Evolutionary conservation across 2,113 vertebrate genomes (phyloP).

Genomic region (Cryptomyrus ogoouensis): DNA sequence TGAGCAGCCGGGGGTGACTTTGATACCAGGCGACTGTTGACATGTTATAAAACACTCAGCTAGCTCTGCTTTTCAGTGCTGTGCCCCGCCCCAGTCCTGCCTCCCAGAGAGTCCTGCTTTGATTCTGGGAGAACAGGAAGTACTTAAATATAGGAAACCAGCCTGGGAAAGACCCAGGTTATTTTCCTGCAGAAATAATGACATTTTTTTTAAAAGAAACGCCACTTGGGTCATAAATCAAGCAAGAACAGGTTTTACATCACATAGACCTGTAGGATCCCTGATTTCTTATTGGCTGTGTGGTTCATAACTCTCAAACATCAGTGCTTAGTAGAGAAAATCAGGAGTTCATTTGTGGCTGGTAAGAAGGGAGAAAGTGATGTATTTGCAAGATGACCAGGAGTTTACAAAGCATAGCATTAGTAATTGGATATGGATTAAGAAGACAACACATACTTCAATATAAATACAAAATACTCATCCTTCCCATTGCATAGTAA

Average conservation of each 20-base stretch:
- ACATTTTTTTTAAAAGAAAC: slow-evolving; percentile 37
- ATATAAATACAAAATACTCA: background rate
- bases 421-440: background rate
- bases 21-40: slow-evolving; percentile 41
- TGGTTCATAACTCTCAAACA: background rate
- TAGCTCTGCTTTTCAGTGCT: slow-evolving; percentile 8
- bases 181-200: slow-evolving; percentile 48
- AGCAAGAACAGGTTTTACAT: background rate
- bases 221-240: slow-evolving; percentile 5
- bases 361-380: background rate
- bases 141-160: slow-evolving; percentile 47
- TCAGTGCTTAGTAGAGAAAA: background rate
- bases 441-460: background rate
- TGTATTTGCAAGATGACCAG: background rate
- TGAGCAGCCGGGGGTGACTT: slow-evolving; percentile 43
- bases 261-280: background rate
- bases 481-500: background rate
- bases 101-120: slow-evolving; percentile 33
- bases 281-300: background rate
- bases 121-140: slow-evolving; percentile 54
- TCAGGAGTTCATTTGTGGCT: background rate
- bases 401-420: background rate
- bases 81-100: background rate
- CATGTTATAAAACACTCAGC: slow-evolving; percentile 5
- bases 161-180: slow-evolving; percentile 44